A percentile compares a stretch with the other conserved stretches of the same genome.
Evolutionary conservation across 2,113 vertebrate genomes (phyloP).

Genomic region (Elephas maximus): DNA sequence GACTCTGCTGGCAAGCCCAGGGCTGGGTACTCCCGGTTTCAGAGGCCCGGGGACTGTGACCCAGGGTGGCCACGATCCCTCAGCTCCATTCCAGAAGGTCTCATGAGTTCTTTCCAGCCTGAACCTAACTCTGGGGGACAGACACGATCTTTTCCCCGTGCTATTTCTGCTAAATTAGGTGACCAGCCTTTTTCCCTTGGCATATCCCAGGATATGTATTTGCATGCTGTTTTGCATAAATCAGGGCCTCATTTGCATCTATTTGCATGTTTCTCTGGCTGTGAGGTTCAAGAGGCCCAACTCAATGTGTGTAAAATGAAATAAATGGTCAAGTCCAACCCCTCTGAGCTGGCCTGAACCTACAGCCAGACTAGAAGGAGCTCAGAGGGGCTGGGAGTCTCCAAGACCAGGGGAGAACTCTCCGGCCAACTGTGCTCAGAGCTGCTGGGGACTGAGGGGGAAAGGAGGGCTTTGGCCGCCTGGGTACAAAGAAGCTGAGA

Average conservation of each 20-base stretch:
- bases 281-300: slow-evolving; percentile 65
- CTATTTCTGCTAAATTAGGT: slow-evolving; percentile 78
- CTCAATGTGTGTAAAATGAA: slow-evolving; percentile 32
- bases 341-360: neutral
- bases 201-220: slow-evolving; percentile 72
- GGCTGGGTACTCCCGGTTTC: neutral
- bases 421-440: neutral
- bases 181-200: slow-evolving; percentile 68
- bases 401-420: neutral
- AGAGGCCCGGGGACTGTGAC: neutral
- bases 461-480: neutral
- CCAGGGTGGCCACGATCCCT: neutral
- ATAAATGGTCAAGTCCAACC: neutral
- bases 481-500: neutral
- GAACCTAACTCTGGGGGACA: slow-evolving; percentile 29
- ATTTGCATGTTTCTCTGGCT: slow-evolving; percentile 75
- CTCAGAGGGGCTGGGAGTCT: neutral
- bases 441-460: neutral
- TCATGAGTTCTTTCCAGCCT: neutral
- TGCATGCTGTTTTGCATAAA: slow-evolving; percentile 81
- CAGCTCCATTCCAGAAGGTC: neutral
- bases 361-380: neutral
- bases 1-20: neutral
- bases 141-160: neutral
- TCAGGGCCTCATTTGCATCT: slow-evolving; percentile 71